These are phyloP conservation scores for Hylia prasina DNA, from an alignment of 2,113 vertebrate genomes.

Conservation along the genomic window DNA sequence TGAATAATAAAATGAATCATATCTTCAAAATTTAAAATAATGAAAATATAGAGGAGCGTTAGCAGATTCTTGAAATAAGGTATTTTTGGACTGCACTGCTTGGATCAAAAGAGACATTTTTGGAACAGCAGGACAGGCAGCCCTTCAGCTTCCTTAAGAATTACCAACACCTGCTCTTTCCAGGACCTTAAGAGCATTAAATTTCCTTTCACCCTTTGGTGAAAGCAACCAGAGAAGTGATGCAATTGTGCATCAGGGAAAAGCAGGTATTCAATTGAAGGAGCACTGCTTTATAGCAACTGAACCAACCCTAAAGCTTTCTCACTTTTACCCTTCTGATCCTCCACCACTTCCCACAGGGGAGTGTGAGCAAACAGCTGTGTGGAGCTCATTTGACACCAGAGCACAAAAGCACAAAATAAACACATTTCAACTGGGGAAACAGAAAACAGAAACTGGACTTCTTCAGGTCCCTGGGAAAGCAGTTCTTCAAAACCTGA, in stretches of 20 bases:
- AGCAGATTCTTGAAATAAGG: background rate
- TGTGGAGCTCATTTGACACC: background rate
- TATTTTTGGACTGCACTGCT: background rate
- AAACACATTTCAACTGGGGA: background rate
- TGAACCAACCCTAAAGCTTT: background rate
- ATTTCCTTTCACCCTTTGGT: background rate
- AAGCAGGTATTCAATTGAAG: background rate
- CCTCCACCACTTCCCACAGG: background rate
- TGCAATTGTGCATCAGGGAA: background rate
- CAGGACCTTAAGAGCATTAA: background rate
- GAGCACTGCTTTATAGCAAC: background rate
- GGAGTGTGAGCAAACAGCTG: background rate
- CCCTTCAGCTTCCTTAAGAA: background rate
- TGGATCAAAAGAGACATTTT: background rate
- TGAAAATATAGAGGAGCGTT: background rate
- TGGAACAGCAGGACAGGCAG: background rate
- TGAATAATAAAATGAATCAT: background rate
- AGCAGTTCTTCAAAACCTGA: background rate
- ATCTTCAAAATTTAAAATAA: background rate
- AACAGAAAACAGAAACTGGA: background rate
- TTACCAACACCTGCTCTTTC: background rate
- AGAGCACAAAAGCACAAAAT: background rate
- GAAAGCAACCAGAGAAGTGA: background rate
- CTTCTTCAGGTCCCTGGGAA: background rate
- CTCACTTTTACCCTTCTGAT: background rate